phyloP scores from a whole-genome alignment of 2,113 vertebrate species.

The Trematomus loennbergii region DNA sequence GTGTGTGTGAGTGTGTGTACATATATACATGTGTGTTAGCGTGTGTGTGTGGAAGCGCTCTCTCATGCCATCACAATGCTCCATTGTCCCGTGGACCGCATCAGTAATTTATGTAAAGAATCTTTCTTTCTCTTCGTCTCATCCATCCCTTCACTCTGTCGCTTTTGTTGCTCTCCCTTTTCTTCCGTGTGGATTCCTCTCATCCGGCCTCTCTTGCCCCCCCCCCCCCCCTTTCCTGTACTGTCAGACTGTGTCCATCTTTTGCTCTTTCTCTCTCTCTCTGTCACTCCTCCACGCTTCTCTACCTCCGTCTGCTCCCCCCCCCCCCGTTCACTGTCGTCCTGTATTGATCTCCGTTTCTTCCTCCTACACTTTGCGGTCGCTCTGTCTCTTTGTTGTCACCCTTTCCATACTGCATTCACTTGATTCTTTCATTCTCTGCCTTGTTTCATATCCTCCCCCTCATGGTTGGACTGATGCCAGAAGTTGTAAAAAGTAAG shows the following conservation, averaged over 20 bases:
- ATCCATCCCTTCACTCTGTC: conserved; percentile 61
- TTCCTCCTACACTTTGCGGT: conserved; percentile 54
- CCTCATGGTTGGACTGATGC: conserved; percentile 47
- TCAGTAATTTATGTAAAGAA: conserved; percentile 87
- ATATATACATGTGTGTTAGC: conserved; percentile 54
- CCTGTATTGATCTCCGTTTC: conserved; percentile 65
- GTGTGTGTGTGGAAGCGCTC: conserved; percentile 47
- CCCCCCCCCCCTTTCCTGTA: conserved; percentile 34
- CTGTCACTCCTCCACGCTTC: conserved; percentile 64
- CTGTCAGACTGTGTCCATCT: conserved; percentile 68
- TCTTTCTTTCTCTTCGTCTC: conserved; percentile 69
- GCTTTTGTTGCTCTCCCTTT: conserved; percentile 70
- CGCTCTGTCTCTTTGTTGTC: conserved; percentile 56
- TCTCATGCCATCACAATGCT: conserved; percentile 81
- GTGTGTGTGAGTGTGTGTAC: conserved; percentile 60
- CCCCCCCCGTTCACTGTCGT: conserved; percentile 31
- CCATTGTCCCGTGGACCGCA: conserved; percentile 79
- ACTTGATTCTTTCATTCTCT: conserved; percentile 57
- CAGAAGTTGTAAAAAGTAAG: conserved; percentile 53
- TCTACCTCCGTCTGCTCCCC: conserved; percentile 50
- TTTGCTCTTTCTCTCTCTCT: conserved; percentile 54
- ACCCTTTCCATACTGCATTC: conserved; percentile 52
- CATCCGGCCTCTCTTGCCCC: conserved; percentile 37
- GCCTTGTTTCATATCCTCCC: conserved; percentile 55
- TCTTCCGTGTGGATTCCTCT: conserved; percentile 61